Conservation (phyloP, 2,113 vertebrate genomes). For the Aleadryas rufinucha region DNA sequence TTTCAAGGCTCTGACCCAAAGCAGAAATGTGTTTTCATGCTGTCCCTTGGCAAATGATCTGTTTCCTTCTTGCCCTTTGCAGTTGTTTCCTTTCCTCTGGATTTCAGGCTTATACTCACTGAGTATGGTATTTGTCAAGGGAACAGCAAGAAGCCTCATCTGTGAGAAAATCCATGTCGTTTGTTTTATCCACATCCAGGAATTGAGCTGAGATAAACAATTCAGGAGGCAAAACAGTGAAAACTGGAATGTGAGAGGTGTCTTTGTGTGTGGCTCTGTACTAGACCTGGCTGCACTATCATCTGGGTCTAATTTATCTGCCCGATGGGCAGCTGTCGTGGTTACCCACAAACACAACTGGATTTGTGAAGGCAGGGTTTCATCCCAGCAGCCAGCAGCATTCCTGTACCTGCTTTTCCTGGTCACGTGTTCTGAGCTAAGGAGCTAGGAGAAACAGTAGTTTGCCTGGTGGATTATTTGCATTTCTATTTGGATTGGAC, state of each 20-base stretch:
- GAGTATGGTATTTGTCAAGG: slow-evolving; percentile 50
- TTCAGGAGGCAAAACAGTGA: slow-evolving; percentile 35
- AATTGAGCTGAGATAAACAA: slow-evolving; percentile 61
- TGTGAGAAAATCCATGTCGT: slow-evolving; percentile 55
- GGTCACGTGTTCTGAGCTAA: background rate
- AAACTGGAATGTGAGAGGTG: slow-evolving; percentile 49
- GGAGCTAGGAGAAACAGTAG: background rate
- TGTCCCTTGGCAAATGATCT: slow-evolving; percentile 51
- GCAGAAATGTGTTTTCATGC: slow-evolving; percentile 43
- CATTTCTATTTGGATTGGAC: background rate
- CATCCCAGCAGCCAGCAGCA: background rate
- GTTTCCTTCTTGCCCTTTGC: slow-evolving; percentile 55
- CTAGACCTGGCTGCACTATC: background rate
- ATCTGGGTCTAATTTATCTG: background rate
- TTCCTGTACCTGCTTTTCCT: background rate
- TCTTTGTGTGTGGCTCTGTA: slow-evolving; percentile 22
- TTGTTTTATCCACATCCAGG: slow-evolving; percentile 65
- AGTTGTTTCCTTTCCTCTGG: slow-evolving; percentile 50
- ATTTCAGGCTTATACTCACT: slow-evolving; percentile 33
- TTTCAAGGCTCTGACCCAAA: slow-evolving; percentile 9
- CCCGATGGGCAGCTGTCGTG: accelerated
- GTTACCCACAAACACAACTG: background rate
- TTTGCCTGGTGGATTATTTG: background rate
- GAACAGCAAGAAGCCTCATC: slow-evolving; percentile 17
- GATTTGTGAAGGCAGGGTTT: background rate